phyloP scores from a whole-genome alignment of 2,888 invertebrate genomes.

The Thereva nobilitata region DNA sequence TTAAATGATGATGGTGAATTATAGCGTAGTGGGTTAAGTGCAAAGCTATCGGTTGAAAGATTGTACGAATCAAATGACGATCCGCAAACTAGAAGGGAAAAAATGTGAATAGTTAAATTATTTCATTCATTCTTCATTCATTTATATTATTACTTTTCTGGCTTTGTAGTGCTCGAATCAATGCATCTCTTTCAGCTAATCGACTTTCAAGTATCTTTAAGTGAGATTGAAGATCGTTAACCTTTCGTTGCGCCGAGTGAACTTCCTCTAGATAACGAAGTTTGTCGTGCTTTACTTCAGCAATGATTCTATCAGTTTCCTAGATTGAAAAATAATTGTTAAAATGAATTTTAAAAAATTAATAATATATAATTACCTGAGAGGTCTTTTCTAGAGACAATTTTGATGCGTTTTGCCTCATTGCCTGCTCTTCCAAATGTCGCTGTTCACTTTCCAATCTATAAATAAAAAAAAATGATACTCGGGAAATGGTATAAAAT shows the following conservation, averaged over 20 bases:
- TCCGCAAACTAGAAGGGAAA: slow-evolving; percentile 42
- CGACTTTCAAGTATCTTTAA: slow-evolving; percentile 85
- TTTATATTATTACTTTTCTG: slow-evolving; percentile 55
- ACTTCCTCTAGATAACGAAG: slow-evolving; percentile 88
- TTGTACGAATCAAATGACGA: slow-evolving; percentile 46
- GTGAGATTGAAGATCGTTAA: slow-evolving; percentile 85
- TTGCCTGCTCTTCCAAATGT: slow-evolving; percentile 78
- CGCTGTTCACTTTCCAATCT: slow-evolving; percentile 80
- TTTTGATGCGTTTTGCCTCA: slow-evolving; percentile 79
- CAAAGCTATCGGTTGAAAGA: slow-evolving; percentile 44
- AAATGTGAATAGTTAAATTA: slow-evolving; percentile 1
- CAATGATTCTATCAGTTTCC: slow-evolving; percentile 82
- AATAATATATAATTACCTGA: slow-evolving; percentile 28
- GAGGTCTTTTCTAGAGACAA: slow-evolving; percentile 62
- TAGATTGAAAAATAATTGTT: slow-evolving; percentile 57
- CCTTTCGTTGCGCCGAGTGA: slow-evolving; percentile 80
- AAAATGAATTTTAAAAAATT: slow-evolving; percentile 31
- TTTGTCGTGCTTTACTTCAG: slow-evolving; percentile 83
- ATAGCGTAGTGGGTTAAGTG: slow-evolving; percentile 42
- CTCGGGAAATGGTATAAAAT: not conserved
- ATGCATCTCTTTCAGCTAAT: slow-evolving; percentile 85
- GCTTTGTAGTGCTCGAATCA: slow-evolving; percentile 86
- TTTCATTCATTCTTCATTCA: not conserved
- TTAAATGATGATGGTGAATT: slow-evolving; percentile 45
- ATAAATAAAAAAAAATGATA: slow-evolving; percentile 42